Percentiles rank a stretch among this genome's conserved stretches.
Conservation (phyloP, 2,113 vertebrate species). For the Cavia porcellus region DNA sequence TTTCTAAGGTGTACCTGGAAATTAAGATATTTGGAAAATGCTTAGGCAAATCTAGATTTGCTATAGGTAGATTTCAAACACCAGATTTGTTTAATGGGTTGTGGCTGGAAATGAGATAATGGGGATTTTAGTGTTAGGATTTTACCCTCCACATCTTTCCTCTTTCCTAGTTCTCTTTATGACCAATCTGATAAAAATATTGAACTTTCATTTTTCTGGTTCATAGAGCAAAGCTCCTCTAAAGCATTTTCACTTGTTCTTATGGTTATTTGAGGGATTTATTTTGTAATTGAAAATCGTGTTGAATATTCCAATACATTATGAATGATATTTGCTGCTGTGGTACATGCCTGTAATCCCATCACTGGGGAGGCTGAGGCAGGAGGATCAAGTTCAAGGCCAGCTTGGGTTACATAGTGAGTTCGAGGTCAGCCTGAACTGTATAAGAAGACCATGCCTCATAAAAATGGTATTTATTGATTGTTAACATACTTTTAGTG, state of each 20-base stretch:
- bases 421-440: not conserved
- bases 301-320: not conserved
- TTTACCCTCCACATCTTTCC: not conserved
- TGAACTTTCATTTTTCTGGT: not conserved
- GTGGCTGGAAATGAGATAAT: not conserved
- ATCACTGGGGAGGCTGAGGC: not conserved
- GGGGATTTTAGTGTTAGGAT: not conserved
- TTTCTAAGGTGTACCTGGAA: not conserved
- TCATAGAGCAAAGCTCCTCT: not conserved
- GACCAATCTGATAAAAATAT: not conserved
- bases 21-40: not conserved
- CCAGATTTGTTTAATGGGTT: not conserved
- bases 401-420: not conserved
- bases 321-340: not conserved
- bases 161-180: not conserved
- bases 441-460: not conserved
- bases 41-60: not conserved
- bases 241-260: not conserved
- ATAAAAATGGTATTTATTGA: not conserved
- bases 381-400: not conserved
- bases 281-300: slow-evolving; percentile 1
- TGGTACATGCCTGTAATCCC: not conserved
- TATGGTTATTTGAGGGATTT: not conserved
- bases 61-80: not conserved
- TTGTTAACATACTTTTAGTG: not conserved